Base-by-base conservation (phyloP, 2,797 vertebrate species). In the Rallus crepitans region DNA sequence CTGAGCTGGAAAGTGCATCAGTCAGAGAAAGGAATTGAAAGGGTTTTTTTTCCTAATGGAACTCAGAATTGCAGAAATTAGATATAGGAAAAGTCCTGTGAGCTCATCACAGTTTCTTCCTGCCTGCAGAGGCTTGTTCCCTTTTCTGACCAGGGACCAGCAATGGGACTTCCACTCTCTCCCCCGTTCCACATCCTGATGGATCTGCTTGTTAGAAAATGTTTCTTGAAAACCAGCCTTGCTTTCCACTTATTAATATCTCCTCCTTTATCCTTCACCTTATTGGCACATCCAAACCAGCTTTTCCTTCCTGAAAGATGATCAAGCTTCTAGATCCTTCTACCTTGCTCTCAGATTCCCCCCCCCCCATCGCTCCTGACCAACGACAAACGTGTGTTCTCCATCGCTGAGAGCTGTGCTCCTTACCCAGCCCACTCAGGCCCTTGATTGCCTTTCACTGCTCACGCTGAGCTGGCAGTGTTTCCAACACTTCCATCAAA, bases 51-150 rank as follows among this genome's bases (percentile, higher is more conserved):
- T 94, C 92, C 95, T 65, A 30, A 11, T 21, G 89, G 92, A 94
- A 86, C 37, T 48, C 69, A 15, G 68, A 70, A 57, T 21, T 85
- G 78, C 75, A 95, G 89, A 86, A 90, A 87, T 91, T 20, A 64
- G 75, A 70, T 25, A 61, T 33, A 57, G 96, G 96, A 96, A 45
- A 96, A 95, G 78, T 96, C 79, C 89, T 75, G n/a, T 93, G 83
- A 92, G 88, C 89, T 96, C 94, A 92, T 80, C 78, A 71, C 4
- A 4, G 17, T 53, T 28, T 63, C 50, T 75, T 68, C 92, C 94
- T 90, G 82, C 60, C 61, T 19, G 28, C 14, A 39, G 35, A 92
- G 40, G 53, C 56, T 55, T 93, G 50, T 70, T 96, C 77, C 83
- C 78, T 40, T 71, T 82, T 82, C 85, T 82, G 83, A 61, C 11